Evolutionary conservation across 23 tunicate species (phyloP).

Genomic region (Halocynthia roretzi): DNA sequence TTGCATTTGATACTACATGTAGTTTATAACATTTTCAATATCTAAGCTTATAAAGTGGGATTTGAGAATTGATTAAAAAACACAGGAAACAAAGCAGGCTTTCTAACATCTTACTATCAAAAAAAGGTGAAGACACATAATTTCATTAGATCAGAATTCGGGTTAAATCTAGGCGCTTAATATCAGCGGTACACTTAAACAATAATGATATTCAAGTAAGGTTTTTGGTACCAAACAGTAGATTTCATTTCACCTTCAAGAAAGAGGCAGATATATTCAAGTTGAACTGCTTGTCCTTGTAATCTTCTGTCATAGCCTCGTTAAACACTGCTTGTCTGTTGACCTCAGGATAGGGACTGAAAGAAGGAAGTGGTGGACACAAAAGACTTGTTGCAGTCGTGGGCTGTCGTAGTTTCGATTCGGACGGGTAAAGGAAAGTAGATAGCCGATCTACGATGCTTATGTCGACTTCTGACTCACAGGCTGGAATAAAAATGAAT

Average conservation of each 20-base stretch:
- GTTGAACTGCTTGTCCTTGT: constrained; percentile 11
- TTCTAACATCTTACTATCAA: no score
- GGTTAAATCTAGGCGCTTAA: no score
- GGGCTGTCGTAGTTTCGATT: not conserved
- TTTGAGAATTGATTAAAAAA: no score
- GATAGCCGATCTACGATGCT: constrained; percentile 62
- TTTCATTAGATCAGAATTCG: no score
- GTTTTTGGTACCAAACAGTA: no score
- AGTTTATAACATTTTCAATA: no score
- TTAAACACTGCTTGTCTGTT: constrained; percentile 31
- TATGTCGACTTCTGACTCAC: constrained; percentile 53
- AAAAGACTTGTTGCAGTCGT: constrained; percentile 4
- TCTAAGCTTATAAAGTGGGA: no score
- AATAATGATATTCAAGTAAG: no score
- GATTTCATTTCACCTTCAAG: not conserved
- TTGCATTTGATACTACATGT: no score
- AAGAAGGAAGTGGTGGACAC: not conserved
- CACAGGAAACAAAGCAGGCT: no score
- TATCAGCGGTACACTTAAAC: no score
- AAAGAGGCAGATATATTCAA: constrained; percentile 21
- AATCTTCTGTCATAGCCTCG: constrained; percentile 41
- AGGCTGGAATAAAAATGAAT: not conserved
- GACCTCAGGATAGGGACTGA: not conserved
- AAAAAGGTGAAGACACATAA: no score
- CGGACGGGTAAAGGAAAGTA: constrained; percentile 9